Evolutionary conservation across 92 coral and sea anemone species (phyloP).

Genomic region (Plumapathes pennacea): DNA sequence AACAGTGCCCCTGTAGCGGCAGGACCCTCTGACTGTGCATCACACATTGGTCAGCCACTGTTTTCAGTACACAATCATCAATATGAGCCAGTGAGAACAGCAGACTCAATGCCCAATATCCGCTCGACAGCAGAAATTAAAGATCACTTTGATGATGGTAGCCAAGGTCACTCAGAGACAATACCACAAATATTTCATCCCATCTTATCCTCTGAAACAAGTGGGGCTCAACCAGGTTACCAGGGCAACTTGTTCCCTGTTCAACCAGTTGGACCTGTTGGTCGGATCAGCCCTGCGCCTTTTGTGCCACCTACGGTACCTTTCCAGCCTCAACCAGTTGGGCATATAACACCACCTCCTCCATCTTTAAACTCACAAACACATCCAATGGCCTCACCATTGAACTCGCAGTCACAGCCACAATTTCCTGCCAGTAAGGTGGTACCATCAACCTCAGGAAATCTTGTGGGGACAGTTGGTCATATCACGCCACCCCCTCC

Average conservation of each 20-base stretch:
- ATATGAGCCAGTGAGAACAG: constrained; percentile 78
- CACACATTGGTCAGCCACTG: constrained; percentile 70
- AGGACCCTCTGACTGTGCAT: constrained; percentile 3
- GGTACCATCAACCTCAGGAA: not conserved
- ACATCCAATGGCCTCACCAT: constrained; percentile 1
- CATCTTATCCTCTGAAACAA: constrained; percentile 49
- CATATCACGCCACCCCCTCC: constrained; percentile 53
- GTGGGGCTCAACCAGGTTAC: constrained; percentile 16
- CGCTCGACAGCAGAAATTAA: constrained; percentile 81
- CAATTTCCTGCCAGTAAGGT: not conserved
- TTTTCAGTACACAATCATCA: constrained; percentile 68
- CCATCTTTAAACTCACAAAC: constrained; percentile 14
- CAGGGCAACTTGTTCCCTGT: constrained; percentile 36
- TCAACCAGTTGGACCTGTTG: constrained; percentile 29
- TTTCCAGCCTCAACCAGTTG: constrained; percentile 18
- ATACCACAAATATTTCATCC: constrained; percentile 49
- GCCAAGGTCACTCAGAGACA: constrained; percentile 7
- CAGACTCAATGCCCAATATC: constrained; percentile 56
- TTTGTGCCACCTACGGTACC: no score
- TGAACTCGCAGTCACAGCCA: no score
- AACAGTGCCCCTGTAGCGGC: constrained; percentile 12
- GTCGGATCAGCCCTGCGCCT: no score
- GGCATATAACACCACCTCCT: constrained; percentile 40
- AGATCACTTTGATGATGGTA: constrained; percentile 55
- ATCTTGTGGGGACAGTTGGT: constrained; percentile 22